Evolutionary conservation across 2,888 invertebrate species (phyloP).

Genomic region (Rhagonycha fulva): DNA sequence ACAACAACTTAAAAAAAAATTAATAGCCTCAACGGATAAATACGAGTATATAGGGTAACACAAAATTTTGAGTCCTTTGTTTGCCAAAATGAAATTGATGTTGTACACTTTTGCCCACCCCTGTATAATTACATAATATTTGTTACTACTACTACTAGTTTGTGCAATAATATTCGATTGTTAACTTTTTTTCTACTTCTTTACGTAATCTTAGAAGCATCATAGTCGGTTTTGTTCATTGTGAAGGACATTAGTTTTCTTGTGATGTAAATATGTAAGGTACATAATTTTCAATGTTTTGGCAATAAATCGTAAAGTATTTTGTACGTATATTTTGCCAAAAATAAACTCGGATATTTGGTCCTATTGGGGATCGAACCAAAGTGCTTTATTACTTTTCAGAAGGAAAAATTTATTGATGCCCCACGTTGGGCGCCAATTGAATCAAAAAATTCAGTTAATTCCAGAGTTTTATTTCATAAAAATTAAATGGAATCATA

Average conservation of each 20-base stretch:
- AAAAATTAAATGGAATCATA: not conserved
- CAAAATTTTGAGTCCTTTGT: not conserved
- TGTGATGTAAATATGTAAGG: slow-evolving; percentile 41
- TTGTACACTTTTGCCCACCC: not conserved
- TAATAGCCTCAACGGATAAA: not conserved
- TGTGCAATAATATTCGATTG: slow-evolving; percentile 45
- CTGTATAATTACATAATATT: slow-evolving; percentile 29
- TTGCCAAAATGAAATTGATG: not conserved
- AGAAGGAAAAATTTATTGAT: not conserved
- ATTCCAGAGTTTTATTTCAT: not conserved
- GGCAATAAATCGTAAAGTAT: slow-evolving; percentile 44
- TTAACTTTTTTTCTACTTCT: slow-evolving; percentile 8
- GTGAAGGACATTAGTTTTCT: slow-evolving; percentile 11
- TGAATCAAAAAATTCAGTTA: not conserved
- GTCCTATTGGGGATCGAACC: not conserved
- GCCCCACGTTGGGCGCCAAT: not conserved
- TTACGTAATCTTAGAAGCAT: not conserved
- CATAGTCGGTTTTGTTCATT: not conserved
- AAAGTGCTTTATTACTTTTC: not conserved
- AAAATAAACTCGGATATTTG: slow-evolving; percentile 13
- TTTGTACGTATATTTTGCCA: slow-evolving; percentile 37
- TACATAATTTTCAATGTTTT: slow-evolving; percentile 38
- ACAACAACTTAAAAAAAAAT: not conserved
- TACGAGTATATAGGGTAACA: not conserved
- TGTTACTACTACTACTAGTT: slow-evolving; percentile 41